Conservation (phyloP, 2,888 invertebrate species). For the Lepidocyrtinus sp. region DNA sequence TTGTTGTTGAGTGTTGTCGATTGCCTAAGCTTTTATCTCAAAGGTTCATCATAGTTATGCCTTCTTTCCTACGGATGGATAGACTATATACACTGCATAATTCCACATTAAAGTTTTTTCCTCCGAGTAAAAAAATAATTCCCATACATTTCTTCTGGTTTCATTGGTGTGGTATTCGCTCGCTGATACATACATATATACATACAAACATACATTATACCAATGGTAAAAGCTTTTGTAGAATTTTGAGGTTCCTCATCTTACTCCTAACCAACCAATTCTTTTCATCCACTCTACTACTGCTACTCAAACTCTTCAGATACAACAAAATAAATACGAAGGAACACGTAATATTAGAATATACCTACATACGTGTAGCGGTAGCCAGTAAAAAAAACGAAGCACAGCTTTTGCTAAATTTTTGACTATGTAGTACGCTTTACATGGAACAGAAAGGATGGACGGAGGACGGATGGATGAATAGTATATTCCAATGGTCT, state of each 20-base stretch:
- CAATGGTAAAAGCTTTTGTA: too few relatives aligned
- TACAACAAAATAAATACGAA: neutral
- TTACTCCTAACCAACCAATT: neutral
- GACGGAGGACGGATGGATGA: slow-evolving; percentile 28
- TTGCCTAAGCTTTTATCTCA: neutral
- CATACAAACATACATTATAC: slow-evolving; percentile 4
- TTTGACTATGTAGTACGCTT: slow-evolving; percentile 1
- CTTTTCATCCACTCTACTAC: neutral
- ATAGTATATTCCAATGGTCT: slow-evolving; percentile 31
- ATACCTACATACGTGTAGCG: too few relatives aligned
- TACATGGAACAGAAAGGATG: slow-evolving; percentile 31
- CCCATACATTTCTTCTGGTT: neutral
- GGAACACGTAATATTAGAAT: neutral
- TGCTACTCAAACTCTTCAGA: slow-evolving; percentile 1
- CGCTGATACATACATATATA: neutral
- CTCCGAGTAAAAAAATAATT: neutral
- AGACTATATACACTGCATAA: neutral
- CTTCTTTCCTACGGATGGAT: neutral
- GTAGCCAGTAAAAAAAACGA: neutral
- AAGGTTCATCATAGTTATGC: neutral
- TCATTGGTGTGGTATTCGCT: too few relatives aligned
- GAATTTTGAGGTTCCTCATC: neutral
- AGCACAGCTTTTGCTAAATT: slow-evolving; percentile 13
- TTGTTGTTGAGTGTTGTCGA: slow-evolving; percentile 4
- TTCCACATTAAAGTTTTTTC: neutral